A percentile compares a stretch with the other conserved stretches of the same genome.
These are phyloP conservation scores for Eupithecia vulgata DNA, from an alignment of 2,888 invertebrate species.

Conservation along the genomic window DNA sequence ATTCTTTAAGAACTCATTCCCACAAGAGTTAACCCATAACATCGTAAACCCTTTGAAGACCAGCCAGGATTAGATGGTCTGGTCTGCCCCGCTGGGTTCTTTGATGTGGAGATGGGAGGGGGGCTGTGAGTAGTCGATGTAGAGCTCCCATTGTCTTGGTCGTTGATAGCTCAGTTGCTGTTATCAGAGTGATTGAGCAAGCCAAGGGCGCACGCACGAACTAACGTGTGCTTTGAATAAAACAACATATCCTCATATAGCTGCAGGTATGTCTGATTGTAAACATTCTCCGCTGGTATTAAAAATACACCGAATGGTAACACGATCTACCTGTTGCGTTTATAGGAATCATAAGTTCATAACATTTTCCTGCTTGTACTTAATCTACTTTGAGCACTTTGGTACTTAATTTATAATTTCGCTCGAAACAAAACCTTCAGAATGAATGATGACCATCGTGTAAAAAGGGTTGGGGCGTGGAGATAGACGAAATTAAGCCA, in stretches of 20 bases:
- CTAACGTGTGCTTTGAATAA: conserved; percentile 60
- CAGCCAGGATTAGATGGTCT: conserved; percentile 45
- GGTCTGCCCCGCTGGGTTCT: conserved; percentile 28
- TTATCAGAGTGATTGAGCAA: conserved; percentile 58
- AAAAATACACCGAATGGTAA: neutral
- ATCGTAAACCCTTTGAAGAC: conserved; percentile 52
- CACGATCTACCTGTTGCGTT: conserved; percentile 3
- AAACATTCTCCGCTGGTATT: conserved; percentile 40
- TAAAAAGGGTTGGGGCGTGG: conserved; percentile 30
- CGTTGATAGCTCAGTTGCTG: conserved; percentile 50
- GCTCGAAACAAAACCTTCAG: conserved; percentile 24
- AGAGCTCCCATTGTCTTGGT: conserved; percentile 40
- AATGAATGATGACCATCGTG: conserved; percentile 31
- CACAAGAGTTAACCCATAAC: conserved; percentile 53
- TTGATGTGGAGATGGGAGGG: conserved; percentile 21
- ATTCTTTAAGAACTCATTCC: conserved; percentile 45
- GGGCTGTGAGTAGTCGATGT: conserved; percentile 22
- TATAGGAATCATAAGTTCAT: neutral
- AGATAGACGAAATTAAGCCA: conserved; percentile 30
- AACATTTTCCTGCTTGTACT: neutral
- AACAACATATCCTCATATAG: conserved; percentile 41
- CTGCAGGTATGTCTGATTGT: conserved; percentile 45
- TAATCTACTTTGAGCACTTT: neutral
- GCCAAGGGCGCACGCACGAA: conserved; percentile 54
- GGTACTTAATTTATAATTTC: conserved; percentile 15